phyloP scores from a whole-genome alignment of 2,797 vertebrate genomes.

The Anguilla megastoma region DNA sequence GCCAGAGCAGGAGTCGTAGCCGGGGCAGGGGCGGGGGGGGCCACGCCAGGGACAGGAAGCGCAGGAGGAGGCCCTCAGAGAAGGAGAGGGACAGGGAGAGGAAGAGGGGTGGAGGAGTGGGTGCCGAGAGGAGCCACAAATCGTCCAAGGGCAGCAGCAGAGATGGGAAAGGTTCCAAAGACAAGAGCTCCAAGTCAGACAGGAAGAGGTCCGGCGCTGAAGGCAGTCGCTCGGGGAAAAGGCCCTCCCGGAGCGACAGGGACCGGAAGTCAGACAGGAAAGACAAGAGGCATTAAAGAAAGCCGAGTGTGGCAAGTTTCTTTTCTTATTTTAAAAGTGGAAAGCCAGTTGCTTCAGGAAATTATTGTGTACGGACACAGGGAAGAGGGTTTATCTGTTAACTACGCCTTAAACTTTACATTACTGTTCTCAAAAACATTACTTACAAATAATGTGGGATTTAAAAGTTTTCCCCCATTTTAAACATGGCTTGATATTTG shows the following conservation, averaged over 20 bases:
- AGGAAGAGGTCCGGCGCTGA: slow-evolving; percentile 81
- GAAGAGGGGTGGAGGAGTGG: slow-evolving; percentile 75
- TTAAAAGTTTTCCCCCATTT: slow-evolving; percentile 73
- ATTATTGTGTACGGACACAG: slow-evolving; percentile 61
- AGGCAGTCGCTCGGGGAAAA: slow-evolving; percentile 82
- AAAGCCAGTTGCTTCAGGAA: slow-evolving; percentile 66
- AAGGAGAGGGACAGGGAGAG: slow-evolving; percentile 68
- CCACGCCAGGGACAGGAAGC: slow-evolving; percentile 78
- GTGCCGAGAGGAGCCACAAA: slow-evolving; percentile 81
- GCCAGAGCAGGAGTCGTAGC: slow-evolving; percentile 74
- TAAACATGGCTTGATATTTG: slow-evolving; percentile 75
- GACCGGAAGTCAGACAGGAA: slow-evolving; percentile 97
- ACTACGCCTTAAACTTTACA: slow-evolving; percentile 81
- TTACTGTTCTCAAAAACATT: slow-evolving; percentile 66
- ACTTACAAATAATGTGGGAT: slow-evolving; percentile 70
- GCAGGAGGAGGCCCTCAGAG: slow-evolving; percentile 80
- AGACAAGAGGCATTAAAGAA: slow-evolving; percentile 89
- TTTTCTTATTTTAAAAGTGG: not conserved
- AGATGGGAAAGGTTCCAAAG: slow-evolving; percentile 85
- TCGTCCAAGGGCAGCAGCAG: slow-evolving; percentile 79
- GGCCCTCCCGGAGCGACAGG: slow-evolving; percentile 86
- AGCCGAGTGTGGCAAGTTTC: slow-evolving; percentile 38
- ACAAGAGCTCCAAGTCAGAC: slow-evolving; percentile 79
- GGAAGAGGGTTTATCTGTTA: slow-evolving; percentile 68
- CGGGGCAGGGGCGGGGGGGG: slow-evolving; percentile 79